Evolutionary conservation across 2,888 invertebrate species (phyloP).

Genomic region (Carcina quercana): DNA sequence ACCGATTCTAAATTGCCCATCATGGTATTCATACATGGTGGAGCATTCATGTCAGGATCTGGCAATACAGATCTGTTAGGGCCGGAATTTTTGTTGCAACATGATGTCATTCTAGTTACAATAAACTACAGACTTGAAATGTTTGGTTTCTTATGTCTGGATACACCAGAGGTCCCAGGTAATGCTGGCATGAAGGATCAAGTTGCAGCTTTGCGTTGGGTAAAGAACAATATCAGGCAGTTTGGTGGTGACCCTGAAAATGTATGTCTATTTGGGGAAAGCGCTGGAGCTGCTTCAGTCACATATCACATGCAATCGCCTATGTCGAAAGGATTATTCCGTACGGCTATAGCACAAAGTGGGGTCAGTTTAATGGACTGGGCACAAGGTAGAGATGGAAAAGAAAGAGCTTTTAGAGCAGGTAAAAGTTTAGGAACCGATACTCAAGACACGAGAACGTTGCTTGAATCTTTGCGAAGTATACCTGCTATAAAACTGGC

Average conservation of each 20-base stretch:
- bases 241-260: constrained; percentile 49
- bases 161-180: constrained; percentile 38
- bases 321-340: constrained; percentile 49
- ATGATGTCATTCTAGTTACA: constrained; percentile 47
- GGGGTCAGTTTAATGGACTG: constrained; percentile 35
- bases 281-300: constrained; percentile 49
- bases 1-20: constrained; percentile 32
- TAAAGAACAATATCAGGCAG: constrained; percentile 32
- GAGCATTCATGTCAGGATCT: constrained; percentile 37
- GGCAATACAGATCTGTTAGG: constrained; percentile 41
- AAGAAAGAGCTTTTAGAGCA: constrained; percentile 20
- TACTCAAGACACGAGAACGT: constrained; percentile 16
- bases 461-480: constrained; percentile 23
- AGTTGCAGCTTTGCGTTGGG: constrained; percentile 36
- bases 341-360: constrained; percentile 52
- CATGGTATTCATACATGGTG: constrained; percentile 51
- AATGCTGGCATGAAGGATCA: constrained; percentile 48
- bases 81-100: constrained; percentile 43
- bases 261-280: constrained; percentile 55
- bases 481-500: constrained; percentile 21
- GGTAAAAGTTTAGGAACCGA: constrained; percentile 22
- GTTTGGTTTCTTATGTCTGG: constrained; percentile 36
- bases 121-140: constrained; percentile 47
- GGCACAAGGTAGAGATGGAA: constrained; percentile 15
- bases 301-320: constrained; percentile 53